Conservation (phyloP, 2,797 vertebrate species). For the Mionectes olivaceus region DNA sequence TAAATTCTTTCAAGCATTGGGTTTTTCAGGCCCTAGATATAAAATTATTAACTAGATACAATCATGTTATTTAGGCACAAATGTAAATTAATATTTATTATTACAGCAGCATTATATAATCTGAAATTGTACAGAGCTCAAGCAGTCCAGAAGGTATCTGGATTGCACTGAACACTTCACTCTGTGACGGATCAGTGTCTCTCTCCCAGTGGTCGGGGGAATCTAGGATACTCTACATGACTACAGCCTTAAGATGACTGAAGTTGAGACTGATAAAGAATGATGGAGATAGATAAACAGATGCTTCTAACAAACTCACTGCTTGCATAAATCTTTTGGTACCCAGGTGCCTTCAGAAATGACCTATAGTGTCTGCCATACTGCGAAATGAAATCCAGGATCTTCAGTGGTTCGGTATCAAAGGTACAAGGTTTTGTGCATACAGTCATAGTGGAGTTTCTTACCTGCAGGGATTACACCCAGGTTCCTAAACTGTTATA, state of each 20-base stretch:
- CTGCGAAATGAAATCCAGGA: not conserved
- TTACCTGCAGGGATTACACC: not conserved
- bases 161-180: not conserved
- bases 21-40: not conserved
- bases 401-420: not conserved
- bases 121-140: not conserved
- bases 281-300: not conserved
- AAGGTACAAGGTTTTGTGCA: not conserved
- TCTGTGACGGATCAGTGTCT: not conserved
- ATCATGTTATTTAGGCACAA: not conserved
- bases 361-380: not conserved
- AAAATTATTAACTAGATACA: not conserved
- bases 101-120: not conserved
- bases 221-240: not conserved
- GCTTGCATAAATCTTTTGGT: not conserved
- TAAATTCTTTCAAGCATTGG: not conserved
- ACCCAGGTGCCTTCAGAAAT: not conserved
- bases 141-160: not conserved
- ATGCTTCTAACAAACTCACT: not conserved
- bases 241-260: not conserved
- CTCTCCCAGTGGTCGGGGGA: not conserved
- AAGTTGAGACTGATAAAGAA: not conserved
- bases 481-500: not conserved
- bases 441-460: not conserved
- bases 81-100: not conserved